These are phyloP conservation scores for Callinectes sapidus DNA, from an alignment of 2,888 invertebrate species.

Conservation along the genomic window DNA sequence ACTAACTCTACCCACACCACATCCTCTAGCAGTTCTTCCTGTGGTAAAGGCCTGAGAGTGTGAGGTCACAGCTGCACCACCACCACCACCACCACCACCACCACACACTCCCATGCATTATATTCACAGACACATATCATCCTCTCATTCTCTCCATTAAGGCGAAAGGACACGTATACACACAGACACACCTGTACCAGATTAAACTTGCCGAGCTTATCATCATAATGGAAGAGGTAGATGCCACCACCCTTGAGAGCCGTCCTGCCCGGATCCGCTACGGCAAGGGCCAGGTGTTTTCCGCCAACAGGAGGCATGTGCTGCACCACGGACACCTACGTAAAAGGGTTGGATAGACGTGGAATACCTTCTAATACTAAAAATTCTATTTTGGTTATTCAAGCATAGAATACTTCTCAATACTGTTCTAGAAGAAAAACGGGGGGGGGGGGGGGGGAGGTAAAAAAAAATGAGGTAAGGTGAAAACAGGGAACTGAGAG, in stretches of 20 bases:
- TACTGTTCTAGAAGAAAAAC: not conserved
- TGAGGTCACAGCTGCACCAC: not conserved
- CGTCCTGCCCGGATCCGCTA: constrained; percentile 23
- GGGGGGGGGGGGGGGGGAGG: too few relatives aligned
- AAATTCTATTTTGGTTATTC: not conserved
- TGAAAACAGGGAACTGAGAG: not conserved
- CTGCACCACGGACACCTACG: not conserved
- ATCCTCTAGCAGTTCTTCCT: constrained; percentile 34
- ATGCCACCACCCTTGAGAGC: not conserved
- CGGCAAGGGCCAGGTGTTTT: not conserved
- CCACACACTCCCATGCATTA: not conserved
- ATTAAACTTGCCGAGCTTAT: not conserved
- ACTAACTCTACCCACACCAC: constrained; percentile 48
- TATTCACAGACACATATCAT: not conserved
- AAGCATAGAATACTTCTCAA: not conserved
- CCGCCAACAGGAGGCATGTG: not conserved
- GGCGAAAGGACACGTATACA: not conserved
- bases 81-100: not conserved
- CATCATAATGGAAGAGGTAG: not conserved
- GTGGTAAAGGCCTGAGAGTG: not conserved
- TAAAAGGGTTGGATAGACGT: too few relatives aligned
- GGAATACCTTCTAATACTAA: not conserved
- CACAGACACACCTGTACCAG: constrained; percentile 28
- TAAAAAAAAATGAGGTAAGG: not conserved
- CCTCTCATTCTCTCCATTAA: not conserved